A percentile compares a stretch with the other conserved stretches of the same genome.
Conservation (phyloP, 1,140 invertebrate species). For the Monomorium pharaonis region DNA sequence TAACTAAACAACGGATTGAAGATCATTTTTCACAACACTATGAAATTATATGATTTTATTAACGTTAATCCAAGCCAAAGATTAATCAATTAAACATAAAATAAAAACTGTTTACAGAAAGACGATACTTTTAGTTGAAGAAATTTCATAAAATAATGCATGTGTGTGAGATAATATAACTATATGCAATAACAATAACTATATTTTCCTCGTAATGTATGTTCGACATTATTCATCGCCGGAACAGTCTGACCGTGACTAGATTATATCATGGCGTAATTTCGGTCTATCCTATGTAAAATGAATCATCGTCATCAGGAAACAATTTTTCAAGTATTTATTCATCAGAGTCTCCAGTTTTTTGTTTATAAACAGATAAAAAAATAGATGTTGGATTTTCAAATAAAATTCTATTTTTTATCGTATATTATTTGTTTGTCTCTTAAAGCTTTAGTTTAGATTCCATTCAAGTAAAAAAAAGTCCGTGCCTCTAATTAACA, state of each 20-base stretch:
- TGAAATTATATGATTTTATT: neutral
- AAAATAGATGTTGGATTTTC: neutral
- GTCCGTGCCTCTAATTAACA: neutral
- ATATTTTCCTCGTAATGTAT: neutral
- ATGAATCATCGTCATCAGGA: neutral
- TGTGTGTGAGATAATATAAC: neutral
- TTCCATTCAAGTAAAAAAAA: neutral
- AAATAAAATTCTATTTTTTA: neutral
- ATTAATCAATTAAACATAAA: neutral
- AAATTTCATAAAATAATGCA: neutral
- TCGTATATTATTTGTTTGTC: neutral
- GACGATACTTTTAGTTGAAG: neutral
- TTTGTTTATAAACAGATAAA: neutral
- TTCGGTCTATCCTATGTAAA: slow-evolving; percentile 15
- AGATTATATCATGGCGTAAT: slow-evolving; percentile 45
- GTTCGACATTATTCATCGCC: slow-evolving; percentile 39
- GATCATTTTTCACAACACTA: neutral
- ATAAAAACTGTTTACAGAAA: neutral
- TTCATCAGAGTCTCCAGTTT: neutral
- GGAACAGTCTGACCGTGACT: slow-evolving; percentile 25
- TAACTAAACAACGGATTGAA: neutral
- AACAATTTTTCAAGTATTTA: neutral
- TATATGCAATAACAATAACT: neutral
- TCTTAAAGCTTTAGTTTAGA: neutral
- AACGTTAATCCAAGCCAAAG: neutral